Evolutionary conservation across 2,797 vertebrate genomes (phyloP), one percentile per base, ranked within the genome.

Genomic region (Choloepus didactylus): DNA sequence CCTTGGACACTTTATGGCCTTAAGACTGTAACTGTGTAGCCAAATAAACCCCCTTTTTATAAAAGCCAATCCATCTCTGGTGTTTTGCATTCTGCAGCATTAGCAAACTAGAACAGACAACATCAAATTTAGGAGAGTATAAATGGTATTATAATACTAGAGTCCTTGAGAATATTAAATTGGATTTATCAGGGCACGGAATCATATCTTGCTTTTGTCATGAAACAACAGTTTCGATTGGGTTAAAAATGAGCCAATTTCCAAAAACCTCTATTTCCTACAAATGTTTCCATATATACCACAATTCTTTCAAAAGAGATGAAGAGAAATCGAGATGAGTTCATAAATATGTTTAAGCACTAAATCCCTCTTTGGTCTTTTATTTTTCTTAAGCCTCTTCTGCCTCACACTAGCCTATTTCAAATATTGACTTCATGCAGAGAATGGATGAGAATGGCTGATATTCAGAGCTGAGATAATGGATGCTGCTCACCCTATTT

Each of bases 211-310:
- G 85, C 80, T 95, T 96, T 96, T 91, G 79, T 96, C 91, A 72
- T 87, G 70, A 94, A 92, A 84, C 88, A 97, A 91, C 76, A 96
- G 79, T 88, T 95, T 96, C 3, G 72, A 95, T 67, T 95, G 72
- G 46, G 59, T 96, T 95, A 97, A 96, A 97, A 96, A 97, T 95
- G 88, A 97, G 88, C 82, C 94, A 88, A 89, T 91, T 97, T 96
- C 62, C 85, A 87, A 87, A 96, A 97, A 62, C 69, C 89, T 77
- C 69, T 89, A 79, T 75, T 56, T 85, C 73, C 79, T 93, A 91
- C 51, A 93, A 92, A 93, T 76, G 64, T 85, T 81, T 66, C 64
- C 77, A 67, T 69, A 96, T 86, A 89, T 79, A 60, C 80, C 89
- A 87, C 94, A 91, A 44, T 96, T 93, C 94, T 87, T 93, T 97